phyloP scores from a whole-genome alignment of 2,113 vertebrate genomes.

The Argyrosomus japonicus region DNA sequence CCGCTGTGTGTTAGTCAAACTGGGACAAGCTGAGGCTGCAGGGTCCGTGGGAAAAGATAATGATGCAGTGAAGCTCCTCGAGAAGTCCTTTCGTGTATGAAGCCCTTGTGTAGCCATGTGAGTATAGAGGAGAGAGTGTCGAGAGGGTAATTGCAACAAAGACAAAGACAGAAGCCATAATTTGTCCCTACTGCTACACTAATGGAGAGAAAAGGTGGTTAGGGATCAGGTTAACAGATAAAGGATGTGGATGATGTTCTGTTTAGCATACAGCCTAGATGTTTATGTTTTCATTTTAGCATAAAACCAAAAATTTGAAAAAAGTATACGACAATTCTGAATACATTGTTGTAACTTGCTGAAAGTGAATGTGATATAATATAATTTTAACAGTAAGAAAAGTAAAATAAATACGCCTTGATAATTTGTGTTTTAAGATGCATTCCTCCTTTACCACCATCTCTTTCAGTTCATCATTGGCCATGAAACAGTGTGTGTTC shows the following conservation, averaged over 20 bases:
- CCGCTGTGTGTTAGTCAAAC: constrained; percentile 51
- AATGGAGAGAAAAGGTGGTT: constrained; percentile 79
- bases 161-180: constrained; percentile 78
- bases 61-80: constrained; percentile 60
- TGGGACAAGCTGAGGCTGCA: constrained; percentile 71
- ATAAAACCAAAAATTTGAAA: not conserved
- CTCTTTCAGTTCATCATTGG: not conserved
- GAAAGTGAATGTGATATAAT: not conserved
- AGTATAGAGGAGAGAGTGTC: constrained; percentile 67
- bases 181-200: constrained; percentile 81
- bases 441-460: not conserved
- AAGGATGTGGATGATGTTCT: constrained; percentile 16
- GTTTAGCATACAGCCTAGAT: not conserved
- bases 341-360: not conserved
- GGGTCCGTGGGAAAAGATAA: constrained; percentile 71
- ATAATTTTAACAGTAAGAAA: not conserved
- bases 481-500: not conserved
- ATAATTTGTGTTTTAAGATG: not conserved
- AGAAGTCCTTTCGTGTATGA: constrained; percentile 76
- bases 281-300: not conserved
- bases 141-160: constrained; percentile 85
- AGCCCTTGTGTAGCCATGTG: constrained; percentile 43
- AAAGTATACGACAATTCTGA: not conserved
- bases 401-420: not conserved
- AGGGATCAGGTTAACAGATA: constrained; percentile 68